These are phyloP conservation scores for Lethocerus indicus DNA, from an alignment of 1,140 invertebrate genomes.

Conservation along the genomic window DNA sequence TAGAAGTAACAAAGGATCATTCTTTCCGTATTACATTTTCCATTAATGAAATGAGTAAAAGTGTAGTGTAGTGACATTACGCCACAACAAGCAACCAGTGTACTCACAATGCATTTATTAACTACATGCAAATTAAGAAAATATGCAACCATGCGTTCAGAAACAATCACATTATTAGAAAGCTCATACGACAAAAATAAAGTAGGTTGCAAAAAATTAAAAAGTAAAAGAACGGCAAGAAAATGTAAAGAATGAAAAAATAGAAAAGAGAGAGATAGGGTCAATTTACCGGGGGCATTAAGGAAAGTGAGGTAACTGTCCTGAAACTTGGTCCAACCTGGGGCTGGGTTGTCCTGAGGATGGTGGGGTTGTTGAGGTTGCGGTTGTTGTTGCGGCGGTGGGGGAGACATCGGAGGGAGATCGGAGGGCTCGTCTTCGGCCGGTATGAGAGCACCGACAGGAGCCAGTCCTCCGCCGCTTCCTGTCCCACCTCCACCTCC, in stretches of 20 bases:
- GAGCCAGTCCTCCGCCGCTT: constrained; percentile 13
- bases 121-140: too few species aligned
- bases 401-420: constrained; percentile 17
- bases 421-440: constrained; percentile 19
- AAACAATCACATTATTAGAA: too few species aligned
- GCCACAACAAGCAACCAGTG: too few species aligned
- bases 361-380: constrained; percentile 1
- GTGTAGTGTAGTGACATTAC: too few species aligned
- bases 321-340: constrained; percentile 32
- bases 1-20: too few species aligned
- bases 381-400: constrained; percentile 19
- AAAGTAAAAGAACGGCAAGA: constrained; percentile 11
- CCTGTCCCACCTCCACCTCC: constrained; percentile 6
- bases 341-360: constrained; percentile 7
- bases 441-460: constrained; percentile 18
- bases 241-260: constrained; percentile 13
- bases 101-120: too few species aligned
- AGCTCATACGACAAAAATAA: too few species aligned
- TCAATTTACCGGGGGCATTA: constrained; percentile 31
- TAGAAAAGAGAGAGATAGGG: constrained; percentile 14
- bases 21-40: too few species aligned
- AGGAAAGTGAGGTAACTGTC: constrained; percentile 51
- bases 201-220: too few species aligned
- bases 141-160: too few species aligned
- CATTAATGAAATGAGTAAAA: too few species aligned